Evolutionary conservation across 2,797 vertebrate genomes (phyloP), one percentile per base, ranked within the genome.

Genomic region (Telmatherina bonti): DNA sequence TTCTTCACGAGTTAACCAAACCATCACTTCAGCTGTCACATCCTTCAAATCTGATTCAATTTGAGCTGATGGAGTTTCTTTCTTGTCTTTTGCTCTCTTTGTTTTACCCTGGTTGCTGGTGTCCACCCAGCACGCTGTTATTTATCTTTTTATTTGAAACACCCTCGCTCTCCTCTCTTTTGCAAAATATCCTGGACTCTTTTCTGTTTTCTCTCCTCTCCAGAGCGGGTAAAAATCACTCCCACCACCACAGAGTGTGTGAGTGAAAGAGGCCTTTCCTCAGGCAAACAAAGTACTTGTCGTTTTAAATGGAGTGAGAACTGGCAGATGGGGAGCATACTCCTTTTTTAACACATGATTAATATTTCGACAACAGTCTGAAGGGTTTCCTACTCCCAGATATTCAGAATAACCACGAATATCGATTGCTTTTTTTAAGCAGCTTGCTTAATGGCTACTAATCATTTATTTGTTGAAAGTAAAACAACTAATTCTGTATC

Each of bases 271-370:
- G 68, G 68, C 57, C 41, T 52, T 70, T 72, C 83, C 74, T 78
- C 63, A 47, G 73, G 81, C 79, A 53, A 78, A 75, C 52, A 58
- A 66, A 84, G 83, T 70, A 76, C 78, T 85, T 76, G 81, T 78
- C 68, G 72, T 80, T 67, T 79, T 83, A 76, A 87, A 72, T 60
- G 68, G 59, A 71, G 78, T 12, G 68, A 68, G 69, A 81, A 66
- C 61, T 35, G 74, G 60, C 70, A 81, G 81, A 78, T 70, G 62
- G 55, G 67, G 58, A 74, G 70, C 74, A 72, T 15, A 31, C 67
- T 67, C 57, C 62, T 22, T 61, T 79, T 79, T 69, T 33, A 77
- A 74, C 53, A 51, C 49, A 49, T 72, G 68, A 74, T 45, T 63
- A 24, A 49, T n/a, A 24, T 49, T 49, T 47, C 3, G n/a, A 20